Base-by-base conservation (phyloP, 64 coral and sea anemone species). In the Stichodactyla mertensii region DNA sequence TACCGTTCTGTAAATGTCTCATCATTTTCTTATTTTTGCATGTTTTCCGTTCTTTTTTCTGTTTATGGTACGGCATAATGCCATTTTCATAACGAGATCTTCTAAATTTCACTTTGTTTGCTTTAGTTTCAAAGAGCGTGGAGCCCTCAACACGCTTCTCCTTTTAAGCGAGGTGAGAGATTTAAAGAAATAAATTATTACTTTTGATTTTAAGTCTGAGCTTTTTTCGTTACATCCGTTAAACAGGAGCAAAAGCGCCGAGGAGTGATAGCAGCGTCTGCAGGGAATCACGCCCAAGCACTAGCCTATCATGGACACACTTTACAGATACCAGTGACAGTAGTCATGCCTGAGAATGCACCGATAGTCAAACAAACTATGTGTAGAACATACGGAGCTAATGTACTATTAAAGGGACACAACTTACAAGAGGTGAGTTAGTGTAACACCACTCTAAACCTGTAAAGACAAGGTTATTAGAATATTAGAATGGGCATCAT, bases 341-440 rank as follows among this genome's bases (percentile, higher is more conserved):
- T 92, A 8, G 86, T 92, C 6, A 88, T 92, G 80, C 91, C 91
- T 56, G 91, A 92, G 66, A 83, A 88, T 36, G 86, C 86, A 52
- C 86, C 86, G 31, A 83, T 92, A 53, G 87, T 92, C 52, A 92
- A 92, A 79, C 86, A 92, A 88, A 92, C 86, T 3, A 88, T 84
- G 86, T 97, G 95, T 81, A 88, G 87, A 77, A 78, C 83, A 82
- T 97, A 88, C 79, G 95, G 95, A 60, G 95, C 95, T 24, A 93
- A 77, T 36, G 86, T 97, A 0, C 79, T 91, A 20, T 86, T 89
- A 11, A 88, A 92, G 52, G 95, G 95, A 86, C 61, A 90, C 79
- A 90, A 97, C 58, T 84, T 93, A 80, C 28, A 52, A n/a, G 95
- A 97, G 80, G 95, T 91, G 55, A 84, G 90, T 27, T 15, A n/a